Conservation (phyloP, 2,797 vertebrate genomes). For the Xyrichtys novacula region DNA sequence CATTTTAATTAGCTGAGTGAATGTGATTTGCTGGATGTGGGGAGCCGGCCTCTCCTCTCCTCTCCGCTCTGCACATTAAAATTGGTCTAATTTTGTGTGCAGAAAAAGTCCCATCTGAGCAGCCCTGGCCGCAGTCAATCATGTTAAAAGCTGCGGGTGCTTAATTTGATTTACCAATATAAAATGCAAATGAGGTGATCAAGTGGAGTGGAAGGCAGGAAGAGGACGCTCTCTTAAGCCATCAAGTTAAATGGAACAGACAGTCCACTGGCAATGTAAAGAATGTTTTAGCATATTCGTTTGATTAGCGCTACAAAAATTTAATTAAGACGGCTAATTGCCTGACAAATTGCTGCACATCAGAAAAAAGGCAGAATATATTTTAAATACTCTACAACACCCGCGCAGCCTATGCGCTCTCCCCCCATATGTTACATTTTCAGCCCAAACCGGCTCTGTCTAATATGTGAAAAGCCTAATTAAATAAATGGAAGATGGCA, state of each 20-base stretch:
- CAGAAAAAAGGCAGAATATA: slow-evolving; percentile 87
- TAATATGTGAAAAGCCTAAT: slow-evolving; percentile 97
- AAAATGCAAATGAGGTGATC: slow-evolving; percentile 99
- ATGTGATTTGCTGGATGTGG: slow-evolving; percentile 93
- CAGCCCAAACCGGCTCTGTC: slow-evolving; percentile 91
- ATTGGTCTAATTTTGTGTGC: slow-evolving; percentile 98
- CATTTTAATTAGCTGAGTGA: slow-evolving; percentile 99
- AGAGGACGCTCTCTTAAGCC: slow-evolving; percentile 95
- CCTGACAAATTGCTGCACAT: slow-evolving; percentile 97
- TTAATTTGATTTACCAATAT: slow-evolving; percentile 99
- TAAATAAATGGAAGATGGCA: slow-evolving; percentile 98
- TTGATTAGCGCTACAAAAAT: slow-evolving; percentile 99
- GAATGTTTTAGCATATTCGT: slow-evolving; percentile 99
- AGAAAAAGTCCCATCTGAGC: slow-evolving; percentile 97
- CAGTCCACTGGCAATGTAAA: slow-evolving; percentile 95
- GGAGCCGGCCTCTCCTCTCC: slow-evolving; percentile 86
- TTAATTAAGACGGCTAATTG: slow-evolving; percentile 98
- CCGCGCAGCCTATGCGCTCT: slow-evolving; percentile 42
- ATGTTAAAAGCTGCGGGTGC: slow-evolving; percentile 99
- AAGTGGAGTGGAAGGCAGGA: slow-evolving; percentile 97
- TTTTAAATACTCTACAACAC: slow-evolving; percentile 82
- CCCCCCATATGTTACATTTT: slow-evolving; percentile 87
- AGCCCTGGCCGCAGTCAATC: slow-evolving; percentile 99
- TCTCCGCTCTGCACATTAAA: slow-evolving; percentile 92
- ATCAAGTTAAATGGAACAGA: slow-evolving; percentile 99